phyloP scores from a whole-genome alignment of 1,140 invertebrate species.

The Marisa cornuarietis region DNA sequence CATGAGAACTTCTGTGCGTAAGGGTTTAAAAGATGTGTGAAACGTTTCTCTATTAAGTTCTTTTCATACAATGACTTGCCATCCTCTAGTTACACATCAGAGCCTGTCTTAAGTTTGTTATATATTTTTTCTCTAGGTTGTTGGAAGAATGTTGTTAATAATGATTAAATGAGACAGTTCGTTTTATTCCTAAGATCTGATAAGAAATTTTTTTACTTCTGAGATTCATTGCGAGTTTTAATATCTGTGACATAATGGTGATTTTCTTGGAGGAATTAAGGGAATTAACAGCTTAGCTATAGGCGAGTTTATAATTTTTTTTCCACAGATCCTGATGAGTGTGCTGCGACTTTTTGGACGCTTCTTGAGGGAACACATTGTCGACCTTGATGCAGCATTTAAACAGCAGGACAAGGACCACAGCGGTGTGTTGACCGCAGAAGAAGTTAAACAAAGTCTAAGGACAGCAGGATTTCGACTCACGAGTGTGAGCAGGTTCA shows the following conservation, averaged over 20 bases:
- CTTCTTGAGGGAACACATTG: conserved; percentile 45
- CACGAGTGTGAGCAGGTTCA: conserved; percentile 48
- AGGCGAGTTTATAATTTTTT: not conserved
- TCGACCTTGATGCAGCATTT: conserved; percentile 44
- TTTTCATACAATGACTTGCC: not conserved
- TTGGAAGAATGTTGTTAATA: not conserved
- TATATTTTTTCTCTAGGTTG: too few relatives aligned
- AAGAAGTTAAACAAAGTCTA: conserved; percentile 52
- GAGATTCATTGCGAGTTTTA: not conserved
- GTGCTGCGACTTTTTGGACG: conserved; percentile 47
- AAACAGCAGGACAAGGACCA: conserved; percentile 52
- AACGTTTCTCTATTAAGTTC: not conserved
- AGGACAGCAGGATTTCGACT: conserved; percentile 52
- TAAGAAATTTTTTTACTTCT: not conserved
- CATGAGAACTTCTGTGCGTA: conserved; percentile 37
- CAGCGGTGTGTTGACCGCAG: conserved; percentile 43
- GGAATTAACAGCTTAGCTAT: not conserved
- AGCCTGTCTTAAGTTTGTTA: not conserved
- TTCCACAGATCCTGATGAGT: conserved; percentile 39
- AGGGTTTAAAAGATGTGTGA: conserved; percentile 1
- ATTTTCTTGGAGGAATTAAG: not conserved
- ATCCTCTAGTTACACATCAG: not conserved
- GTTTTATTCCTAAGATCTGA: not conserved
- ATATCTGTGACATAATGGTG: not conserved
- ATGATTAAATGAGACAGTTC: not conserved